Evolutionary conservation across 2,797 vertebrate genomes (phyloP).

Genomic region (Sebastes cheni): DNA sequence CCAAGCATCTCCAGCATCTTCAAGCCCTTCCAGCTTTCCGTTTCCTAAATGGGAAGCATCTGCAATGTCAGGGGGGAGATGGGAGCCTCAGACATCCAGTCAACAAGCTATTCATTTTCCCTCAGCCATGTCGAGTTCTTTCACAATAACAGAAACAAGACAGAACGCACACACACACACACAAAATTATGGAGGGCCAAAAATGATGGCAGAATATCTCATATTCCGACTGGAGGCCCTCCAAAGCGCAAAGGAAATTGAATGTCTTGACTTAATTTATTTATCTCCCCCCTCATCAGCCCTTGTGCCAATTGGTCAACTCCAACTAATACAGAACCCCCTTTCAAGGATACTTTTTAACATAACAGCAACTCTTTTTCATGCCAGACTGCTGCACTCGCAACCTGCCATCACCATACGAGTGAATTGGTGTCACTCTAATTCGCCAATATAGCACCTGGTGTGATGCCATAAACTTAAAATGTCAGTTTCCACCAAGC

Average conservation of each 20-base stretch:
- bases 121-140: constrained; percentile 19
- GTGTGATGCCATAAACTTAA: neutral
- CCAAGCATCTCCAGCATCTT: constrained; percentile 57
- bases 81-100: constrained; percentile 35
- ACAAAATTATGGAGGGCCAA: neutral
- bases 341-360: neutral
- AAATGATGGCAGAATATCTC: constrained; percentile 18
- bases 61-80: constrained; percentile 49
- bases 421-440: constrained; percentile 28
- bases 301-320: constrained; percentile 9
- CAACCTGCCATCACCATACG: constrained; percentile 10
- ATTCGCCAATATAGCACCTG: constrained; percentile 17
- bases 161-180: neutral
- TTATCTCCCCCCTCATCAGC: constrained; percentile 9
- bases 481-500: constrained; percentile 25
- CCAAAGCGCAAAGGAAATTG: constrained; percentile 23
- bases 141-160: constrained; percentile 29
- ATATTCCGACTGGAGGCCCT: constrained; percentile 19
- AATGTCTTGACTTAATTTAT: constrained; percentile 43
- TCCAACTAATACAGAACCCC: constrained; percentile 10
- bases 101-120: constrained; percentile 51
- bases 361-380: neutral
- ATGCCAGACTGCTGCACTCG: constrained; percentile 3
- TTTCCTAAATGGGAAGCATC: constrained; percentile 60
- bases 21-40: constrained; percentile 55